Evolutionary conservation across 2,113 vertebrate genomes (phyloP), one percentile per base, ranked within the genome.

Genomic region (Oncorhynchus mykiss): DNA sequence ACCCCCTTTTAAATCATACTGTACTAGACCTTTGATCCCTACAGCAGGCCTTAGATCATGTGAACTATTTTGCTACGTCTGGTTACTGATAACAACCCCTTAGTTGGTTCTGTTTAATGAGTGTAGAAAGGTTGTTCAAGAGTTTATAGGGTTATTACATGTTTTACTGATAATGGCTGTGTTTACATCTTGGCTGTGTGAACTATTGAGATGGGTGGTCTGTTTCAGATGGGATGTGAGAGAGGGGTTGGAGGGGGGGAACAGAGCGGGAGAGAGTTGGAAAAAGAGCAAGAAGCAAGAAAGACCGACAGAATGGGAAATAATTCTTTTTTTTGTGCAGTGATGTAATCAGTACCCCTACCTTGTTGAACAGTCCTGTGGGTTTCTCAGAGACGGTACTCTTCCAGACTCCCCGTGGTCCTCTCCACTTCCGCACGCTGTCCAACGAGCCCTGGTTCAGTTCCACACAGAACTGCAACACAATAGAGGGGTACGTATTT

Each of bases 341-440:
- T 49, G 45, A 48, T 4, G 39, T 5, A 12, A 8, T 18, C 62
- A 29, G 49, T 1, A 20, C 27, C 25, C 4, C 4, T 93, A 98
- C 97, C 95, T 96, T 96, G 73, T 86, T 87, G 57, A 91, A 91
- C 18, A 85, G 90, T 67, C 90, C 88, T 0, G 93, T 95, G 71
- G 95, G 92, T 29, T 93, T 94, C 79, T 96, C 95, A 0, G 96
- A 95, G 75, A 95, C 92, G 0, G 88, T 24, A n/a, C 93, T 93
- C 85, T 95, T 97, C 97, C 97, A 99, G 49, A 92, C 87, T 2
- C 97, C 97, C 77, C 94, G 92, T 6, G 95, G 91, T 60, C 94
- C 91, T 84, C 93, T 97, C 97, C 97, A 98, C 84, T 92, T 95
- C 75, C 95, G 94, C 71, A 98, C 93, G 65, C 94, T 96, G 87